phyloP scores from a whole-genome alignment of 2,797 vertebrate species.

The Lacerta viridis region DNA sequence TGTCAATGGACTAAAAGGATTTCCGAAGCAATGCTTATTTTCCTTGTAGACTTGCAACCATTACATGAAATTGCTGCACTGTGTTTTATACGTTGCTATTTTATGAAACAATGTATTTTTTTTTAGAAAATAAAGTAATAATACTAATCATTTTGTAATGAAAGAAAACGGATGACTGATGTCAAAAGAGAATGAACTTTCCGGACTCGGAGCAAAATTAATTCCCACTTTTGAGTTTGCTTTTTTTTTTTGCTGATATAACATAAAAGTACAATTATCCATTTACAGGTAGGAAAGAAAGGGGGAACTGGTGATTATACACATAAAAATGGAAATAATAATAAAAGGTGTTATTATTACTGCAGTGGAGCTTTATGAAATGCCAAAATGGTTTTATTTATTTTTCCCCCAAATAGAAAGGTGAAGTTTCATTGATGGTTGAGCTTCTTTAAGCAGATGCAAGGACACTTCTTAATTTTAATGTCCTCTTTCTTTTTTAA shows the following conservation, averaged over 20 bases:
- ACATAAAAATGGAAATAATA: conserved; percentile 70
- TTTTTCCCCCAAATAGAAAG: conserved; percentile 43
- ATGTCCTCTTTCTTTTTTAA: conserved; percentile 12
- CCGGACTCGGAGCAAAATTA: conserved; percentile 73
- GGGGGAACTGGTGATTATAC: conserved; percentile 62
- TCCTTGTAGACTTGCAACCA: conserved; percentile 70
- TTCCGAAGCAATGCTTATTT: conserved; percentile 72
- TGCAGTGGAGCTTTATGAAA: conserved; percentile 59
- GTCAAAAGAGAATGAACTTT: conserved; percentile 77
- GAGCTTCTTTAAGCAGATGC: conserved; percentile 10
- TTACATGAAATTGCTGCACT: conserved; percentile 52
- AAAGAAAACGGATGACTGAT: conserved; percentile 73
- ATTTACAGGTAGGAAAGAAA: conserved; percentile 72
- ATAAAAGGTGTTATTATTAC: conserved; percentile 60
- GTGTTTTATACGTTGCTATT: conserved; percentile 69
- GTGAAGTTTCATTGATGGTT: conserved; percentile 53
- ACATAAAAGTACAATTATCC: conserved; percentile 71
- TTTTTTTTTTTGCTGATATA: conserved; percentile 65
- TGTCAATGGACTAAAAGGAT: conserved; percentile 51
- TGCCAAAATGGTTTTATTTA: conserved; percentile 39
- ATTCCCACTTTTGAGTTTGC: conserved; percentile 52
- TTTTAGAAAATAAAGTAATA: conserved; percentile 37
- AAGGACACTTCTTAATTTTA: conserved; percentile 32
- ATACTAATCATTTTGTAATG: conserved; percentile 71
- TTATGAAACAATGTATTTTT: conserved; percentile 70